phyloP scores from a whole-genome alignment of 2,113 vertebrate genomes.

The Miniopterus natalensis region DNA sequence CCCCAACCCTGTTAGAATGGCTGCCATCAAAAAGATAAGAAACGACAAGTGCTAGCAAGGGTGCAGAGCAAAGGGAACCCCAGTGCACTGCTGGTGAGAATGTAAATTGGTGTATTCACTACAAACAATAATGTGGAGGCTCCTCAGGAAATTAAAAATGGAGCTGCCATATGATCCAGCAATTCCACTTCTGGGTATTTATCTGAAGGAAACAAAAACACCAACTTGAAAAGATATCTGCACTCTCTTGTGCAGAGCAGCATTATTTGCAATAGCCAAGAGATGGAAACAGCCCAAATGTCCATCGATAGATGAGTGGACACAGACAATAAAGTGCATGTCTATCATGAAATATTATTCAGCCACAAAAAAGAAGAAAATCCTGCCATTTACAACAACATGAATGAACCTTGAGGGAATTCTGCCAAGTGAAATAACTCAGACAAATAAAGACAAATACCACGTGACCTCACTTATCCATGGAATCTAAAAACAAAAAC shows the following conservation, averaged over 20 bases:
- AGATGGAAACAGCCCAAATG: background rate
- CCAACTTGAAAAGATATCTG: background rate
- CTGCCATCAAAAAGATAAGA: background rate
- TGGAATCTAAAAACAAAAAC: background rate
- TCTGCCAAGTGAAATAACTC: background rate
- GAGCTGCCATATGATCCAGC: background rate
- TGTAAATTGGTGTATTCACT: background rate
- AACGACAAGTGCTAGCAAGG: background rate
- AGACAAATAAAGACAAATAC: background rate
- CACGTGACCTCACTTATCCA: background rate
- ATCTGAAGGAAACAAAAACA: background rate
- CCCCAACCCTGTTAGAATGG: background rate
- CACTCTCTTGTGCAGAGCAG: background rate
- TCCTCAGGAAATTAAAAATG: slow-evolving; percentile 9
- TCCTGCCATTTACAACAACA: background rate
- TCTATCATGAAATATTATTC: background rate
- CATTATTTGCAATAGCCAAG: background rate
- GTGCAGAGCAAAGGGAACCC: background rate
- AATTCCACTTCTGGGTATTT: background rate
- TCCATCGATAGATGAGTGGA: background rate
- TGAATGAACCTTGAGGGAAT: background rate
- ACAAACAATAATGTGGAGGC: background rate
- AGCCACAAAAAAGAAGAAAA: background rate
- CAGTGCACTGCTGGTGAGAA: background rate
- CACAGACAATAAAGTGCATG: background rate